Conservation (phyloP, 2,113 vertebrate genomes). For the Cynoglossus semilaevis region DNA sequence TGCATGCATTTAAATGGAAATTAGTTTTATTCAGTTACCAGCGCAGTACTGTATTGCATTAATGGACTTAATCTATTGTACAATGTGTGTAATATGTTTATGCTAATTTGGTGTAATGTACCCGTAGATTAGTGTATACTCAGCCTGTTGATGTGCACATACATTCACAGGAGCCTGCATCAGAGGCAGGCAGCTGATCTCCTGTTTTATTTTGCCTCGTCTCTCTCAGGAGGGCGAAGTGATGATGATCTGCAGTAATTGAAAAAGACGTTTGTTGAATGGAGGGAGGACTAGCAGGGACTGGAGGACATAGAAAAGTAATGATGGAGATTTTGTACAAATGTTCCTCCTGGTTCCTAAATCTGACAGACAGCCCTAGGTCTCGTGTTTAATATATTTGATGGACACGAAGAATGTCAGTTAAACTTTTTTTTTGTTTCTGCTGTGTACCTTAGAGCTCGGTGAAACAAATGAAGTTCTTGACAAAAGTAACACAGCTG, state of each 20-base stretch:
- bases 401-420: constrained; percentile 18
- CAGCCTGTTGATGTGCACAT: constrained; percentile 17
- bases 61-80: constrained; percentile 41
- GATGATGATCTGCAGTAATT: constrained; percentile 66
- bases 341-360: constrained; percentile 21
- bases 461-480: background rate
- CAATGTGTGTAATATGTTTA: constrained; percentile 35
- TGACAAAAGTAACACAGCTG: constrained; percentile 11
- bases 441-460: background rate
- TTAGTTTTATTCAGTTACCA: constrained; percentile 17
- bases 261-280: constrained; percentile 51
- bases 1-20: constrained; percentile 39
- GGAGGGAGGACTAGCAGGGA: constrained; percentile 26
- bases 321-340: constrained; percentile 46
- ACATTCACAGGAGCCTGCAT: constrained; percentile 24
- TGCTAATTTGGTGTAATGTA: constrained; percentile 41
- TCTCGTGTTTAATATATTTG: constrained; percentile 4
- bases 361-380: constrained; percentile 24
- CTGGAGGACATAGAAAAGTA: constrained; percentile 25
- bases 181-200: constrained; percentile 1
- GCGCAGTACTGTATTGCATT: background rate
- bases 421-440: background rate
- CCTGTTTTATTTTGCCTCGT: constrained; percentile 41
- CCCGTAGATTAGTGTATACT: constrained; percentile 3
- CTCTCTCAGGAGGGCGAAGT: constrained; percentile 43